Base-by-base conservation (phyloP, 2,888 invertebrate genomes). In the Blastobasis adustella region DNA sequence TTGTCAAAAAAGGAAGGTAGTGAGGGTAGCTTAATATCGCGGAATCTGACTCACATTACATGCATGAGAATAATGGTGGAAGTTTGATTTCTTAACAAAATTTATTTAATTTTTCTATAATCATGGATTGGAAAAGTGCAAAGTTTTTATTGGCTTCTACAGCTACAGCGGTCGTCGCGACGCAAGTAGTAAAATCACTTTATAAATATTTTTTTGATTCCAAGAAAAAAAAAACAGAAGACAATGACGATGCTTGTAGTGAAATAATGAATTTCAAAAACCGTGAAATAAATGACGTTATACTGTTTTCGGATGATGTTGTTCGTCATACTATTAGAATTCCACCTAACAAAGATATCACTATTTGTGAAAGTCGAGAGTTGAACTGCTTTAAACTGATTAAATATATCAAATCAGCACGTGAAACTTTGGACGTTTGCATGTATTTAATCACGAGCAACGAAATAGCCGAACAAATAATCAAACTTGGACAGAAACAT, bases 391-490 rank as follows among this genome's bases (percentile, higher is more conserved):
- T 85, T 50, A 88, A 88, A 67, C 66, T 88, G 56, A 82, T 88
- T 46, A 85, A 82, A 59, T 88, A 88, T 53, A 77, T 88, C 37
- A 88, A 86, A 63, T 84, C 88, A 41, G 84, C 88, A 54, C 81
- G 81, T 60, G 88, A 88, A 65, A 88, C 88, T 2, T 65, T 88
- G 23, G 88, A 88, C 56, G 86, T 88, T 47, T 88, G 88, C 65
- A 88, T 88, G 88, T 88, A 88, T 71, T 74, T 88, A 56, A 86
- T 88, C 57, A 88, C 88, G 39, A 88, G 88, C 61, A 75, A 63
- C 57, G 86, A 88, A 71, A 88, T 88, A 54, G 71, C 81, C 44
- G 88, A 88, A 66, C 83, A 85, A 65, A 83, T 88, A 38, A 82
- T 88, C 60, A 72, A 84, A 56, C 63, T 88, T 60, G 88, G 88